A percentile compares a stretch with the other conserved stretches of the same genome.
phyloP scores from a whole-genome alignment of 37 sponge, comb jelly and placozoan genomes.

The Spongilla lacustris region DNA sequence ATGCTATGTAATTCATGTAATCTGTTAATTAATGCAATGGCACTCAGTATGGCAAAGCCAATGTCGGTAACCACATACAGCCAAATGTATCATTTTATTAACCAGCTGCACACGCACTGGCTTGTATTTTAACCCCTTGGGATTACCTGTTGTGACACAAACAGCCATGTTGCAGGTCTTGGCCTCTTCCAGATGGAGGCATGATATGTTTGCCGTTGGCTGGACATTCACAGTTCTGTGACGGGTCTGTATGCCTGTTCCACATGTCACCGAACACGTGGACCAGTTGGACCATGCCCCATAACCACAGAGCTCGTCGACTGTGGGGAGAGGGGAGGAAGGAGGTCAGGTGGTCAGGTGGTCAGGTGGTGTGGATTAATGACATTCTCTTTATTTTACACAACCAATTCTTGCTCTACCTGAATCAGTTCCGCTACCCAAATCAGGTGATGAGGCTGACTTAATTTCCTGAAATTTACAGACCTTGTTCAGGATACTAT shows the following conservation, averaged over 20 bases:
- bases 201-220: background rate
- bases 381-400: no score
- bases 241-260: background rate
- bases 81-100: no score
- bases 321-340: background rate
- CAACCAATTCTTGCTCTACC: no score
- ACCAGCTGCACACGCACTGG: no score
- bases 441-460: no score
- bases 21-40: no score
- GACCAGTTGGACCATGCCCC: conserved; percentile 17
- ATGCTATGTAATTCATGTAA: no score
- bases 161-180: background rate
- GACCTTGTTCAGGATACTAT: no score
- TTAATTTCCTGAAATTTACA: no score
- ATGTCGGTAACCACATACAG: no score
- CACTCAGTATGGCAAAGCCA: no score
- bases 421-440: no score
- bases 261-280: conserved; percentile 7
- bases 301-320: conserved; percentile 2
- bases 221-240: background rate
- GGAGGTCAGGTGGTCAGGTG: background rate
- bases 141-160: background rate
- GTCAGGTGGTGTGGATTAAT: background rate
- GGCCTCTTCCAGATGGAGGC: background rate
- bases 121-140: background rate